phyloP scores from a whole-genome alignment of 2,113 vertebrate species.

The Ictalurus punctatus region DNA sequence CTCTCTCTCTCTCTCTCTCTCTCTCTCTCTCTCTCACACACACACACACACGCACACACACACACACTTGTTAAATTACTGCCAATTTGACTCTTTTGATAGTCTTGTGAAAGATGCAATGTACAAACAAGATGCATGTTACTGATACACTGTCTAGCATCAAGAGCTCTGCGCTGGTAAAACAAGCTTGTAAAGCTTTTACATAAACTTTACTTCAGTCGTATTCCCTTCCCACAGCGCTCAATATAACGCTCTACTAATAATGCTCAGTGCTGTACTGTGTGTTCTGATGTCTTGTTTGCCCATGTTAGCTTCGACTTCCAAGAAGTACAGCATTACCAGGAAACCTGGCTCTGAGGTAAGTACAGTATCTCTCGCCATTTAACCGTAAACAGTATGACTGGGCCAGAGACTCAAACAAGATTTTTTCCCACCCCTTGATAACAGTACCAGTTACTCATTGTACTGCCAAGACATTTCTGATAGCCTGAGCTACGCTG shows the following conservation, averaged over 20 bases:
- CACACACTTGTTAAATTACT: neutral
- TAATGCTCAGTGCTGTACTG: neutral
- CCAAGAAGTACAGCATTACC: neutral
- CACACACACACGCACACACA: too few relatives aligned
- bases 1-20: neutral
- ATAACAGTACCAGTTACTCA: neutral
- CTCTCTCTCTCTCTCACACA: neutral
- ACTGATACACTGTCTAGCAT: conserved; percentile 7
- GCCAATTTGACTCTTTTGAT: neutral
- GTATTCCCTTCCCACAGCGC: neutral
- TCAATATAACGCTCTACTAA: conserved; percentile 6
- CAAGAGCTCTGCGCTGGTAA: neutral
- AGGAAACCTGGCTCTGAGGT: neutral
- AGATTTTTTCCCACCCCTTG: neutral
- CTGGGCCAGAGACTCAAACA: neutral
- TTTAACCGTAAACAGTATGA: neutral
- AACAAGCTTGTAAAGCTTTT: neutral
- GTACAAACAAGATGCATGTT: neutral
- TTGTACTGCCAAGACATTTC: neutral
- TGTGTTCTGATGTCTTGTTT: neutral
- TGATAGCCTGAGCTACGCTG: neutral
- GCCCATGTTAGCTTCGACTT: neutral
- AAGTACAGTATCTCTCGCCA: neutral
- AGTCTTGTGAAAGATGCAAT: neutral
- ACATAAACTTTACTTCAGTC: neutral